Evolutionary conservation across 2,888 invertebrate species (phyloP).

Genomic region (Theretra japonica): DNA sequence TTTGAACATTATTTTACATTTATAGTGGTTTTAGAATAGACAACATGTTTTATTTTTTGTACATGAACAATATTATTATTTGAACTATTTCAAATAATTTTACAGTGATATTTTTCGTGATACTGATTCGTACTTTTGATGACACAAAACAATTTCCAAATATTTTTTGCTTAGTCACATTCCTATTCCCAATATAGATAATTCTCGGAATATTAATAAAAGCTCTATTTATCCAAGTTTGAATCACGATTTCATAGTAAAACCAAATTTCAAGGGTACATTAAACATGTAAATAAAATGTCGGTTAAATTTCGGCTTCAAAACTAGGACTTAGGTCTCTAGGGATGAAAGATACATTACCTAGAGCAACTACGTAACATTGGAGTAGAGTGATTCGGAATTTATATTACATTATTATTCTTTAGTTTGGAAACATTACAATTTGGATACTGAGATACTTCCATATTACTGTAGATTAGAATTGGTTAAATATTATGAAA

Average conservation of each 20-base stretch:
- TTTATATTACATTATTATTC: background rate
- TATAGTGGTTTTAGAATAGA: no score
- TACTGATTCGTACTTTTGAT: no score
- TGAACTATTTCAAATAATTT: no score
- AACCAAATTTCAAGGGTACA: background rate
- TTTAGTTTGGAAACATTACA: background rate
- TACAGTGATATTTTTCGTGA: no score
- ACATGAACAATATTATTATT: no score
- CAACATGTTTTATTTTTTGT: no score
- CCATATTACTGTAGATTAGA: no score
- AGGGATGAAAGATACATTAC: background rate
- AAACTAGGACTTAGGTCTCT: background rate
- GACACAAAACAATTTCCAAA: no score
- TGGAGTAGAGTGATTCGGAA: no score
- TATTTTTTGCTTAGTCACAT: background rate
- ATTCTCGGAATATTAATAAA: background rate
- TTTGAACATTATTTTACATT: no score
- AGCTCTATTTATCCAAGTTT: background rate
- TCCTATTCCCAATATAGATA: background rate
- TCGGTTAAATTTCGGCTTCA: background rate
- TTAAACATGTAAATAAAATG: constrained; percentile 9
- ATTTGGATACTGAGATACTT: no score
- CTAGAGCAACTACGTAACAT: background rate
- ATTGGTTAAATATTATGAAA: no score
- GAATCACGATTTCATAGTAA: background rate